Evolutionary conservation across 2,797 vertebrate genomes (phyloP), one percentile per base, ranked within the genome.

Genomic region (Gallinago stenura): DNA sequence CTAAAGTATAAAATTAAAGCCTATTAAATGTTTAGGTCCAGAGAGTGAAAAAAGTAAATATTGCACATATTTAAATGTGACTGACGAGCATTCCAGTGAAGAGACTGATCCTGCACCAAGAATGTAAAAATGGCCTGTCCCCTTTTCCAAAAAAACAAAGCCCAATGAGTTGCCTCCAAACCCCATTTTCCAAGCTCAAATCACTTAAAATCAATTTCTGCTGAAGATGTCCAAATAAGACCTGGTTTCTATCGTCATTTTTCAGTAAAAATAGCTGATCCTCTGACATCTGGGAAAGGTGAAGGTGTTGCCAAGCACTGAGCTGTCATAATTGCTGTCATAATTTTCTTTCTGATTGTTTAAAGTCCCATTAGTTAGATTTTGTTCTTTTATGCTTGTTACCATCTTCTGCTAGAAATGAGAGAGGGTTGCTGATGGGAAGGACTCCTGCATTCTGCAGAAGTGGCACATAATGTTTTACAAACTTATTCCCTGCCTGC

Each of bases 261-360:
- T 90, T 93, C 10, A 35, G 89, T 91, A 97, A 97, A 97, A 97
- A 96, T 96, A 95, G 69, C 80, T 93, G 87, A 76, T 88, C 89
- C 88, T 94, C 80, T 94, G 93, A 97, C 92, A 96, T 93, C 80
- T 94, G 78, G 89, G 88, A 96, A 90, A 97, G 95, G 96, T 95
- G 96, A 96, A 94, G 76, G 71, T 95, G 93, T 93, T 95, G 92
- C 86, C 95, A 96, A 93, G 91, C 90, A 75, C 84, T 93, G 85
- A 96, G 91, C 94, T 96, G 95, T 96, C 93, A 84, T 81, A 85
- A 89, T 85, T 82, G 46, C 94, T 95, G 92, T 94, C 81, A 84
- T 87, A 60, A 31, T 85, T 93, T 84, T 76, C 81, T 89, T 95
- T 94, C 82, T 87, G 90, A 93, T 92, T 81, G 69, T 89, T 96